A percentile compares a stretch with the other conserved stretches of the same genome.
Evolutionary conservation across 2,113 vertebrate species (phyloP).

Genomic region (Campylomormyrus numenius): DNA sequence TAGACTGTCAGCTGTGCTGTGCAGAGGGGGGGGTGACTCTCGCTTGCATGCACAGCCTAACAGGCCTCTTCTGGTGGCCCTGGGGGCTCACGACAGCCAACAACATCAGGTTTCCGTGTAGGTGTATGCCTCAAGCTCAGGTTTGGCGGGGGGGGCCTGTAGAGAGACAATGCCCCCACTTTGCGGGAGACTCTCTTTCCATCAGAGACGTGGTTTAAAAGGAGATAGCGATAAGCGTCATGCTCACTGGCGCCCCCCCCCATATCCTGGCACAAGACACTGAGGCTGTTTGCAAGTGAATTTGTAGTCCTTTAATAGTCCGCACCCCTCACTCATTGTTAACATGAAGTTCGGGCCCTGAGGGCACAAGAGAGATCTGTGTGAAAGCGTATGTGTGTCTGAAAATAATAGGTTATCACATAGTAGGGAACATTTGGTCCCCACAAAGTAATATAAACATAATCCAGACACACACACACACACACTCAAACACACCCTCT

Average conservation of each 20-base stretch:
- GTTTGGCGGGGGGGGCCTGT: background rate
- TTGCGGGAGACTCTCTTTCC: background rate
- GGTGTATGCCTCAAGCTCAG: background rate
- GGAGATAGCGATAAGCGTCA: background rate
- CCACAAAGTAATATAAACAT: no score
- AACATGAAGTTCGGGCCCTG: background rate
- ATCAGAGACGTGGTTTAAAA: background rate
- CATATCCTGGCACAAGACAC: background rate
- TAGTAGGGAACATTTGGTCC: no score
- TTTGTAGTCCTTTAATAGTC: background rate
- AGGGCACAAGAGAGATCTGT: background rate
- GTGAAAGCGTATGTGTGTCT: background rate
- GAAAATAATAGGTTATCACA: no score
- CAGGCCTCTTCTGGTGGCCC: background rate
- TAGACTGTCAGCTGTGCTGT: background rate
- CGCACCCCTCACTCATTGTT: background rate
- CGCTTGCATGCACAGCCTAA: background rate
- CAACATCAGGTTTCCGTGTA: background rate
- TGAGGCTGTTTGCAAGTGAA: background rate
- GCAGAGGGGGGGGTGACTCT: background rate
- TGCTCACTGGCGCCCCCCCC: background rate
- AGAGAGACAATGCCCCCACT: background rate
- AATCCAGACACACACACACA: background rate
- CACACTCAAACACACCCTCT: background rate
- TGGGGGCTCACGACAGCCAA: background rate